phyloP scores from a whole-genome alignment of 2,888 invertebrate species.

The Hermodice carunculata region DNA sequence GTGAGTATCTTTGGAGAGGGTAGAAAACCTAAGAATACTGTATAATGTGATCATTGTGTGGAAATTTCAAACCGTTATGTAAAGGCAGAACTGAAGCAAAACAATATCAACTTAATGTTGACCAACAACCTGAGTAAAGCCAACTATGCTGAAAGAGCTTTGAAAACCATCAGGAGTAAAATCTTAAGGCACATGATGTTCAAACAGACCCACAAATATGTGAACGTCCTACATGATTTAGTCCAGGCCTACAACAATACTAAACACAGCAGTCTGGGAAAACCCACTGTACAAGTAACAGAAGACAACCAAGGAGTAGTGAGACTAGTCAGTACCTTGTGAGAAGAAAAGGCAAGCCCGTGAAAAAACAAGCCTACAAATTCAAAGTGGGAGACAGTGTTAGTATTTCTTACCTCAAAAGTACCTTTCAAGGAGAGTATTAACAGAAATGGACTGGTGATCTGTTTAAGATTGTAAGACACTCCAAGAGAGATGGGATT shows the following conservation, averaged over 20 bases:
- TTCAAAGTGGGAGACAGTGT: constrained; percentile 11
- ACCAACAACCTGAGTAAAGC: background rate
- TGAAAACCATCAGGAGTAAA: constrained; percentile 6
- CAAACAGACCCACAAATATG: background rate
- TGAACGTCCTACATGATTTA: constrained; percentile 2
- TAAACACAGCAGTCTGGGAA: constrained; percentile 2
- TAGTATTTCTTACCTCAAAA: background rate
- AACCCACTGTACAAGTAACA: background rate
- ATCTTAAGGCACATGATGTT: background rate
- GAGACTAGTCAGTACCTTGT: too few relatives aligned
- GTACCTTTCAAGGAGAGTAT: constrained; percentile 4
- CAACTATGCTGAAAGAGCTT: background rate
- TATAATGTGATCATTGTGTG: too few relatives aligned
- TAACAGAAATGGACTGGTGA: constrained; percentile 5
- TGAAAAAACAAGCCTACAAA: too few relatives aligned
- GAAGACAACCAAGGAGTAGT: background rate
- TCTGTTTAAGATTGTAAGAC: background rate
- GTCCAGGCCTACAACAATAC: constrained; percentile 8
- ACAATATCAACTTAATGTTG: background rate
- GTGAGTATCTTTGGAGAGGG: constrained; percentile 1
- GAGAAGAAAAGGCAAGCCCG: background rate
- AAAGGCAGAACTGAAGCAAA: background rate
- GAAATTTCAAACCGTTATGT: too few relatives aligned
- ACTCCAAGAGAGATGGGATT: background rate
- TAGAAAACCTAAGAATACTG: too few relatives aligned